These are phyloP conservation scores for Melanotaenia parkinsoni DNA, from an alignment of 2,797 vertebrate species.

Conservation along the genomic window DNA sequence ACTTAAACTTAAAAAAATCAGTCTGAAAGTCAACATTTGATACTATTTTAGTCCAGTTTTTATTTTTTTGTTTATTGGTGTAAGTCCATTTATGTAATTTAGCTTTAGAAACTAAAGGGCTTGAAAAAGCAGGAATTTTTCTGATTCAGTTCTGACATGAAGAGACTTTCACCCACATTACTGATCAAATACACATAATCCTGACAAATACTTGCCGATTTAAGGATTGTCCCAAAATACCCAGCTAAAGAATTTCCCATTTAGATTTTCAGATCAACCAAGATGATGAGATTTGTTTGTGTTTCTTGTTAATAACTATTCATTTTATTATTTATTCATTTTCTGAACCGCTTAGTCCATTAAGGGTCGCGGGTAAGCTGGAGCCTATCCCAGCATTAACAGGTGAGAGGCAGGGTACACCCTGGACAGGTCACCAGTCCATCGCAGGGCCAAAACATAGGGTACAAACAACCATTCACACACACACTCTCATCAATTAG, in stretches of 20 bases:
- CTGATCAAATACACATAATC: not conserved
- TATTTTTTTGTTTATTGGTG: too few relatives aligned
- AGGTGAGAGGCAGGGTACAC: too few relatives aligned
- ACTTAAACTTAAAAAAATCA: not conserved
- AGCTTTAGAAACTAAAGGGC: not conserved
- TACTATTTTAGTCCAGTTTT: not conserved
- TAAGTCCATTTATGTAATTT: not conserved
- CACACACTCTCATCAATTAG: too few relatives aligned
- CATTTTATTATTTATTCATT: not conserved
- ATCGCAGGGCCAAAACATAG: too few relatives aligned
- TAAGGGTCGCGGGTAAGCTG: too few relatives aligned
- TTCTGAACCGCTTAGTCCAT: too few relatives aligned
- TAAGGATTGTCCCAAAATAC: not conserved
- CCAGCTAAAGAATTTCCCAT: too few relatives aligned
- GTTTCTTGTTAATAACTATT: not conserved
- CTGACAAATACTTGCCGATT: not conserved
- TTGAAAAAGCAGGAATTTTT: not conserved
- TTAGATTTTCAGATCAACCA: too few relatives aligned
- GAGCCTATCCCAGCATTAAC: too few relatives aligned
- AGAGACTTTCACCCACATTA: not conserved
- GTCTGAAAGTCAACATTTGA: not conserved
- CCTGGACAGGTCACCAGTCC: too few relatives aligned
- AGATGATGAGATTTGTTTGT: not conserved
- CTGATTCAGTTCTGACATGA: not conserved
- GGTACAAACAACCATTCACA: too few relatives aligned